Conservation (phyloP, 1,140 invertebrate genomes). For the Mycetomoellerius zeteki region DNA sequence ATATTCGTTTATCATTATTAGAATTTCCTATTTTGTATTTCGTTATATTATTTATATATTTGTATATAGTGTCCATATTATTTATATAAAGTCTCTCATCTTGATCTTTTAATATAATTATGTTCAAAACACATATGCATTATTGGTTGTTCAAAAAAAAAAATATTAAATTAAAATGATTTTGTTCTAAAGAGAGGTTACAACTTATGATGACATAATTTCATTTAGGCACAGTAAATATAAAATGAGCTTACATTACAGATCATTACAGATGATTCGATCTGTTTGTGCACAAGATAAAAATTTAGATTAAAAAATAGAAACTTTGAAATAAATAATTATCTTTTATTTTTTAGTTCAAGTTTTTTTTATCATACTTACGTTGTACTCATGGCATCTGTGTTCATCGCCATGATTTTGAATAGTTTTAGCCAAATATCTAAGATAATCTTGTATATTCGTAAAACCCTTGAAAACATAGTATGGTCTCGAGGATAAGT, state of each 20-base stretch:
- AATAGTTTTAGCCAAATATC: slow-evolving; percentile 21
- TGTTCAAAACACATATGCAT: background rate
- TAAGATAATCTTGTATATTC: slow-evolving; percentile 66
- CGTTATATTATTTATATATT: background rate
- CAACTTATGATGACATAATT: background rate
- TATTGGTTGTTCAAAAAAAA: background rate
- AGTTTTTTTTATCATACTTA: slow-evolving; percentile 27
- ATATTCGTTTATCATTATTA: slow-evolving; percentile 22
- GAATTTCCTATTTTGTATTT: background rate
- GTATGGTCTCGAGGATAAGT: slow-evolving; percentile 71
- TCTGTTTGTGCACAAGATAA: background rate
- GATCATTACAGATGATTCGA: background rate
- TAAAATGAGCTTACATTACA: slow-evolving; percentile 3
- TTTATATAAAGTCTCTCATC: background rate
- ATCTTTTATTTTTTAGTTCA: background rate
- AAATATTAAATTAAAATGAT: background rate
- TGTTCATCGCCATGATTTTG: slow-evolving; percentile 62
- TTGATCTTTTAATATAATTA: slow-evolving; percentile 3
- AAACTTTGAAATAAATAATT: slow-evolving; percentile 4
- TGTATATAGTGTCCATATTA: background rate
- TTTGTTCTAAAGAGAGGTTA: background rate
- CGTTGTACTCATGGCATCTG: slow-evolving; percentile 62
- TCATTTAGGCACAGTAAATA: background rate
- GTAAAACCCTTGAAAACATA: slow-evolving; percentile 69
- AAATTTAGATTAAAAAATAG: background rate